These are phyloP conservation scores for Chrysolophus pictus DNA, from an alignment of 2,797 vertebrate genomes.

Conservation along the genomic window DNA sequence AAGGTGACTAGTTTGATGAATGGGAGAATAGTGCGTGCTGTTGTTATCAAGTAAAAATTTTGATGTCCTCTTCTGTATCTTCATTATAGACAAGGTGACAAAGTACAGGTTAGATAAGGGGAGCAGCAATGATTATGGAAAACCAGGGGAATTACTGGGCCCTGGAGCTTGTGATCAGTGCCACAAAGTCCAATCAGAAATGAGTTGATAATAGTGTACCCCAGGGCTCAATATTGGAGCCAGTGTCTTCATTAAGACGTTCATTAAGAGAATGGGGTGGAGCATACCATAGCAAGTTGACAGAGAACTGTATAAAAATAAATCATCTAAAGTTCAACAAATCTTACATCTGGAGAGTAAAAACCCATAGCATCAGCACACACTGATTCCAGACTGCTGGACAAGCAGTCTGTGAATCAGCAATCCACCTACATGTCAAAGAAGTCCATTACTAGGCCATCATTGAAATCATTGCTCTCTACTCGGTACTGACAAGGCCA, in stretches of 20 bases:
- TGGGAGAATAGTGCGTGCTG: background rate
- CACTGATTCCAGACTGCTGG: background rate
- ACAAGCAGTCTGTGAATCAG: background rate
- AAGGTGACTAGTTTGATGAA: background rate
- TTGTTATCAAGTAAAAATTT: background rate
- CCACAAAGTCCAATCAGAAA: background rate
- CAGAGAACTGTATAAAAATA: background rate
- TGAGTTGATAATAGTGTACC: accelerated
- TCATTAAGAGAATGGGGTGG: background rate
- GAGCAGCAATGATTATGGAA: background rate
- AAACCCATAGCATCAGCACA: background rate
- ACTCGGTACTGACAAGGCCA: background rate
- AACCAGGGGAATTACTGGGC: background rate
- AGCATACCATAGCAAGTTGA: background rate
- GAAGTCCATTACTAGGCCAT: background rate
- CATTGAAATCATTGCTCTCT: background rate
- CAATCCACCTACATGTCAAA: background rate
- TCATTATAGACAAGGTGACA: background rate
- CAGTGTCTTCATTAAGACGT: background rate
- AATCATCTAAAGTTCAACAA: background rate
- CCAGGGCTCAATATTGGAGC: accelerated
- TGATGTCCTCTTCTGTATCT: background rate
- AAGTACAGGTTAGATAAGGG: background rate
- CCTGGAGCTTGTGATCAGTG: background rate
- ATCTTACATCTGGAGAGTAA: background rate